Evolutionary conservation across 1,140 invertebrate genomes (phyloP).

Genomic region (Bombus sylvicola): DNA sequence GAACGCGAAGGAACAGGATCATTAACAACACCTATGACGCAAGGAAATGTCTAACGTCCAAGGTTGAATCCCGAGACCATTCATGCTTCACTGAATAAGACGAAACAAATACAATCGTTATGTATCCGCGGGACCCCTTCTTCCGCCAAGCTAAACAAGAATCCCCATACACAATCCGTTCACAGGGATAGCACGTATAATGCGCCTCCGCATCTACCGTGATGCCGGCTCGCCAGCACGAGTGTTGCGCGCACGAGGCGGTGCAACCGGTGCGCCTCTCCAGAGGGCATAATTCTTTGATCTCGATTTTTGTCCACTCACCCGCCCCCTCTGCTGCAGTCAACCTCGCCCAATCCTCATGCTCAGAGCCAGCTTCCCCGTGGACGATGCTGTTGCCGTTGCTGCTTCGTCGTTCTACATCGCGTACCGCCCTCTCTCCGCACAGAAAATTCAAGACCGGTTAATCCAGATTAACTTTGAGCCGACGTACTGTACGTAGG

Average conservation of each 20-base stretch:
- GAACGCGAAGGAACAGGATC: not conserved
- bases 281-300: conserved; percentile 62
- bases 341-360: not conserved
- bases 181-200: conserved; percentile 22
- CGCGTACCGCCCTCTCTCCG: conserved; percentile 20
- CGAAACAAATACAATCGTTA: conserved; percentile 41
- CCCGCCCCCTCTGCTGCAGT: not conserved
- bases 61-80: conserved; percentile 15
- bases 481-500: conserved; percentile 37
- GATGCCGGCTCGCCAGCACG: not conserved
- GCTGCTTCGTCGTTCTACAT: conserved; percentile 22
- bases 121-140: conserved; percentile 25
- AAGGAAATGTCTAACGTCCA: not conserved
- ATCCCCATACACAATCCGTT: conserved; percentile 15
- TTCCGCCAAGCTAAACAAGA: conserved; percentile 35
- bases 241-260: conserved; percentile 41
- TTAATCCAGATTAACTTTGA: conserved; percentile 72
- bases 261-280: conserved; percentile 50
- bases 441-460: conserved; percentile 66
- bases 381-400: not conserved
- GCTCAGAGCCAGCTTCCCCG: not conserved
- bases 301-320: conserved; percentile 64
- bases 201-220: conserved; percentile 28
- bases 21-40: conserved; percentile 13
- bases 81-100: conserved; percentile 43